Percentiles rank a stretch among this genome's conserved stretches.
Conservation (phyloP, 2,113 vertebrate species). For the Poecilia latipinna region DNA sequence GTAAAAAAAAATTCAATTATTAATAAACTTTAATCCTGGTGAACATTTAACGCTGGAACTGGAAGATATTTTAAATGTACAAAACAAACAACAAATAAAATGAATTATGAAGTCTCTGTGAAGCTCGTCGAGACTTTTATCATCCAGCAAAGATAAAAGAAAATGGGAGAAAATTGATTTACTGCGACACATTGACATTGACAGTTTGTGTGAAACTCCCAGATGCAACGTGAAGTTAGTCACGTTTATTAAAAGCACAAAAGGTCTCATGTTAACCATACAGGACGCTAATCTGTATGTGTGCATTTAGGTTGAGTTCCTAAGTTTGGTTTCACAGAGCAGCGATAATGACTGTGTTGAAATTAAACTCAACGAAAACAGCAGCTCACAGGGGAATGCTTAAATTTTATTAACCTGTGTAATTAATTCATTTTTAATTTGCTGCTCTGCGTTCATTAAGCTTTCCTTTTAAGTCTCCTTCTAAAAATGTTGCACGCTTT, state of each 20-base stretch:
- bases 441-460: background rate
- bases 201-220: background rate
- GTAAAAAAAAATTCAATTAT: no score
- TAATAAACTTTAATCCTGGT: no score
- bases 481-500: background rate
- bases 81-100: no score
- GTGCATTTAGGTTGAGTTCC: background rate
- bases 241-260: background rate
- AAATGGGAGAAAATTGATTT: no score
- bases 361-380: background rate
- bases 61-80: no score
- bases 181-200: background rate
- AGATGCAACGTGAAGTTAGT: background rate
- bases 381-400: background rate
- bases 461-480: background rate
- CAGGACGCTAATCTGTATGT: background rate
- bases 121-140: no score
- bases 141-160: no score
- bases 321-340: background rate
- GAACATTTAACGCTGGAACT: no score
- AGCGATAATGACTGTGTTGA: background rate
- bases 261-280: background rate
- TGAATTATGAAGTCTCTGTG: no score
- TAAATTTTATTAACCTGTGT: background rate
- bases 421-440: conserved; percentile 2